phyloP scores from a whole-genome alignment of 2,113 vertebrate genomes.

The Oreochromis spilurus region DNA sequence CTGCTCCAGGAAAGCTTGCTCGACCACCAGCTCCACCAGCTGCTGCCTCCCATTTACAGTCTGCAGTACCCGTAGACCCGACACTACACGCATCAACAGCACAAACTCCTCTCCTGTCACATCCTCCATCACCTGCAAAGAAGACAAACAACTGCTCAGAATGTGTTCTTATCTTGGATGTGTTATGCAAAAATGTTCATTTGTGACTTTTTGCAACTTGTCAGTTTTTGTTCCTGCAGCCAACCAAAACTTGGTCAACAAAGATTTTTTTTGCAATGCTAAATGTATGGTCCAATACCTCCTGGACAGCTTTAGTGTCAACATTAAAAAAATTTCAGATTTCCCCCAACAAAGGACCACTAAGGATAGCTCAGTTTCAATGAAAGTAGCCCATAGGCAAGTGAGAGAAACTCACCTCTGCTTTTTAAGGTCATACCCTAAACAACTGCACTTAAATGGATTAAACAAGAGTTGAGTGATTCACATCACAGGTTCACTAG shows the following conservation, averaged over 20 bases:
- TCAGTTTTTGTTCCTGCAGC: background rate
- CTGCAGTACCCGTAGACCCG: slow-evolving; percentile 85
- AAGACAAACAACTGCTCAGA: background rate
- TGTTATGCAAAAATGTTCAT: background rate
- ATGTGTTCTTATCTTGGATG: background rate
- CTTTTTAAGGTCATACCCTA: background rate
- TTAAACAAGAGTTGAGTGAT: background rate
- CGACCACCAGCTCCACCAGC: slow-evolving; percentile 91
- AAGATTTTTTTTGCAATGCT: background rate
- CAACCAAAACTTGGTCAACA: background rate
- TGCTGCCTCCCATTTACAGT: slow-evolving; percentile 93
- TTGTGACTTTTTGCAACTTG: background rate
- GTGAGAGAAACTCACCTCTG: background rate
- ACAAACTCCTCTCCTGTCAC: slow-evolving; percentile 98
- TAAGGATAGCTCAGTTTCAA: background rate
- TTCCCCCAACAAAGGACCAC: background rate
- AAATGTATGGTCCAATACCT: background rate
- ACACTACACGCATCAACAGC: slow-evolving; percentile 93
- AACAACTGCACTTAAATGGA: background rate
- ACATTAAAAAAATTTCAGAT: background rate
- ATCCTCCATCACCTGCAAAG: slow-evolving; percentile 88
- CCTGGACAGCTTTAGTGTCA: background rate
- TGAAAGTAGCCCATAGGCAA: background rate
- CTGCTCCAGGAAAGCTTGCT: slow-evolving; percentile 93
- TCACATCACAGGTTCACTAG: background rate